Conservation (phyloP, 2,797 vertebrate genomes). For the Coregonus ussuriensis region DNA sequence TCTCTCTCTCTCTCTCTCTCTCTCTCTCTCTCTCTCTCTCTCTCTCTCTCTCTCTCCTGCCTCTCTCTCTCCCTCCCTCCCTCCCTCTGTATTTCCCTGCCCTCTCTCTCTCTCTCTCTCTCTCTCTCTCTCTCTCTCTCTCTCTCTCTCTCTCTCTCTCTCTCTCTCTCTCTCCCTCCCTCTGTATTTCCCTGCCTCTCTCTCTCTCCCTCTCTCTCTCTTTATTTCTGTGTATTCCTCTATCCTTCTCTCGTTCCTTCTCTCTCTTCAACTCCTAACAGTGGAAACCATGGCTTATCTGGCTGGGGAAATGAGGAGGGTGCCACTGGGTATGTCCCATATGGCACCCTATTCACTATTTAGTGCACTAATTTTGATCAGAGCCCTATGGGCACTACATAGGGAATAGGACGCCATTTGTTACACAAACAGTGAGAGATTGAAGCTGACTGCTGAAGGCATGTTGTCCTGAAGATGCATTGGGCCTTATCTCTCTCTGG, state of each 20-base stretch:
- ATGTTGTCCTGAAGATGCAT: slow-evolving; percentile 16
- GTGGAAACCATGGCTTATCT: slow-evolving; percentile 57
- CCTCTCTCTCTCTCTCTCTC: too few relatives aligned
- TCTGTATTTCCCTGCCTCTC: neutral
- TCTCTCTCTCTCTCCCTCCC: too few relatives aligned
- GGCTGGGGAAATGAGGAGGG: slow-evolving; percentile 42
- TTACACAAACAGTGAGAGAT: slow-evolving; percentile 13
- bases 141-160: too few relatives aligned
- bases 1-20: slow-evolving; percentile 33
- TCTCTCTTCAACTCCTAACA: slow-evolving; percentile 31
- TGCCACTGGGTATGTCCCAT: too few relatives aligned
- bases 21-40: slow-evolving; percentile 19
- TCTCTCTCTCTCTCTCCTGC: too few relatives aligned
- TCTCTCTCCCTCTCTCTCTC: neutral
- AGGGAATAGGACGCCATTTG: neutral
- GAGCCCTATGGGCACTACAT: neutral
- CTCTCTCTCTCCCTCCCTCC: too few relatives aligned
- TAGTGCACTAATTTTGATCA: too few relatives aligned
- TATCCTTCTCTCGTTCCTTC: neutral
- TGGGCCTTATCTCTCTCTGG: neutral
- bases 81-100: too few relatives aligned
- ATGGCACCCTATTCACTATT: too few relatives aligned
- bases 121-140: too few relatives aligned
- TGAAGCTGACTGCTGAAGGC: slow-evolving; percentile 31
- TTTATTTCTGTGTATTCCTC: too few relatives aligned